Conservation (phyloP, 1,140 invertebrate genomes). For the Medauroidea extradentata region DNA sequence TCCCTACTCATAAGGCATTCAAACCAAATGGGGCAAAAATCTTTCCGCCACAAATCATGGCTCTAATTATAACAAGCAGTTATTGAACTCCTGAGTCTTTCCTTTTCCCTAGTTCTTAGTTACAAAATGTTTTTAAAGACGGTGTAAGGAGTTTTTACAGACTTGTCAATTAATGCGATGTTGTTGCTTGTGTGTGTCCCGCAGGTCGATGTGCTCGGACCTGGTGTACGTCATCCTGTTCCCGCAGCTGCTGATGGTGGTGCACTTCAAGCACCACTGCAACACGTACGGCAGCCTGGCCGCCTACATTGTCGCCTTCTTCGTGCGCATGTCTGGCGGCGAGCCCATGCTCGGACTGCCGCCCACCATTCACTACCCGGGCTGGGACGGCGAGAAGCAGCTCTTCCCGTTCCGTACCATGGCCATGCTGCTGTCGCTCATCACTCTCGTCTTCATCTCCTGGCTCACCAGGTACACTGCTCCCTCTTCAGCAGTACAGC, state of each 20-base stretch:
- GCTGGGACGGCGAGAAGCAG: conserved; percentile 72
- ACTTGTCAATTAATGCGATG: too few species aligned
- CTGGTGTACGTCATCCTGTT: conserved; percentile 97
- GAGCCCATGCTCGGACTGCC: conserved; percentile 80
- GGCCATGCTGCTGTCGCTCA: conserved; percentile 79
- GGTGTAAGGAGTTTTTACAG: too few species aligned
- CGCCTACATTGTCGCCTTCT: conserved; percentile 83
- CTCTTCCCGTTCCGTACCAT: conserved; percentile 88
- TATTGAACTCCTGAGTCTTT: too few species aligned
- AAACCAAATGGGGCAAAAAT: too few species aligned
- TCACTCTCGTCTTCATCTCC: conserved; percentile 71
- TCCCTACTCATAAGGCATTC: too few species aligned
- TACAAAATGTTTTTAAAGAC: too few species aligned
- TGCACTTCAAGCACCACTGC: conserved; percentile 88
- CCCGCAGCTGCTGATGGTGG: conserved; percentile 95
- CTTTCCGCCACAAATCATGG: too few species aligned
- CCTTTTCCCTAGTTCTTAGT: too few species aligned
- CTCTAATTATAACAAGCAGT: too few species aligned
- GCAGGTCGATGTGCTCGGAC: conserved; percentile 92
- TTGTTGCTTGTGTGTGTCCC: too few species aligned
- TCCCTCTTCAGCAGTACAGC: too few species aligned
- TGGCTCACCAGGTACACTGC: conserved; percentile 63
- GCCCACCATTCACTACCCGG: conserved; percentile 82
- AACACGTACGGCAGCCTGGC: conserved; percentile 95
- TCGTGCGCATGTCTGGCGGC: conserved; percentile 83